Conservation (phyloP, 2,888 invertebrate genomes). For the Alitta virens region DNA sequence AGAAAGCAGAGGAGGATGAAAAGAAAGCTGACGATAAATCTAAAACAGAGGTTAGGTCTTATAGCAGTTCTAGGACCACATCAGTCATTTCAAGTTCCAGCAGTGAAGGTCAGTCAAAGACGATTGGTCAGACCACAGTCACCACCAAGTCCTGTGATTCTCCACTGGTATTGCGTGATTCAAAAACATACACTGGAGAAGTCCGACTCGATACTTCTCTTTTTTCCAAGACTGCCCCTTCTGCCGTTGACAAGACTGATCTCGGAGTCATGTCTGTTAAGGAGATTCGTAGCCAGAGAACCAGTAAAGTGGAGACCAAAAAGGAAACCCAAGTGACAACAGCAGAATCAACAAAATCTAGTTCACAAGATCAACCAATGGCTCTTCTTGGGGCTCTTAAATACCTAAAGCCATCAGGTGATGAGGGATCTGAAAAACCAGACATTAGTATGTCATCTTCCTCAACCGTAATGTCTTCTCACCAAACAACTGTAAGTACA, state of each 20-base stretch:
- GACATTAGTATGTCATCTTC: no score
- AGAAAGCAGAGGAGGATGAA: no score
- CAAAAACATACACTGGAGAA: no score
- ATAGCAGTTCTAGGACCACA: neutral
- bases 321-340: neutral
- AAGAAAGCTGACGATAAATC: no score
- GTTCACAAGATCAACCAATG: constrained; percentile 7
- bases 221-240: neutral
- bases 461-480: no score
- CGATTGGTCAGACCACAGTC: neutral
- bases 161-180: no score
- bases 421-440: neutral
- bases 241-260: neutral
- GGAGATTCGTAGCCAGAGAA: neutral
- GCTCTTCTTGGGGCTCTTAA: constrained; percentile 16
- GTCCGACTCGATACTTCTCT: neutral
- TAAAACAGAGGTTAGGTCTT: neutral
- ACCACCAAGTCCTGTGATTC: no score
- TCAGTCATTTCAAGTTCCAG: neutral
- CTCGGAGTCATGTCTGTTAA: neutral
- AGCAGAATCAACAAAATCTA: neutral
- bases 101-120: neutral
- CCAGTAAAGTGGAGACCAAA: neutral
- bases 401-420: constrained; percentile 8
- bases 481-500: no score